These are phyloP conservation scores for Cotesia chilonis DNA, from an alignment of 1,140 invertebrate genomes.

Conservation along the genomic window DNA sequence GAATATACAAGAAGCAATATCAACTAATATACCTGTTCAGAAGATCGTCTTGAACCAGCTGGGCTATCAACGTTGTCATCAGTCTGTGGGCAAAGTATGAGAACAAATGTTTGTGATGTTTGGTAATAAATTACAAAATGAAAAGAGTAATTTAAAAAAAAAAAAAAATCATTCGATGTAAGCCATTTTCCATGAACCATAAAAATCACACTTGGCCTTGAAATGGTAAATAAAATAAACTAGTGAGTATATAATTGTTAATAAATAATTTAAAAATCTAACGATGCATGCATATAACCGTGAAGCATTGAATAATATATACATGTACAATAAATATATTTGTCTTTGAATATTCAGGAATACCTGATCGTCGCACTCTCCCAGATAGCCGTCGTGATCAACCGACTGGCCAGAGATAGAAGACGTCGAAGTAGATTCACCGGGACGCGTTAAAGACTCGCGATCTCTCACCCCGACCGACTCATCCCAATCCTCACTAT, in stretches of 20 bases:
- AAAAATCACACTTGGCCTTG: too few relatives aligned
- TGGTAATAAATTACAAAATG: not conserved
- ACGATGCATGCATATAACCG: too few relatives aligned
- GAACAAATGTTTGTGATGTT: slow-evolving; percentile 6
- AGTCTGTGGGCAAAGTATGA: slow-evolving; percentile 51
- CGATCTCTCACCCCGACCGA: slow-evolving; percentile 40
- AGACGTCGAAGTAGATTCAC: slow-evolving; percentile 55
- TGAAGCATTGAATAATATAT: slow-evolving; percentile 5
- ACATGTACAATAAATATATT: slow-evolving; percentile 2
- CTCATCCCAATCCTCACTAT: slow-evolving; percentile 59
- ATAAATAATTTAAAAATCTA: too few relatives aligned
- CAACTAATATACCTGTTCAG: slow-evolving; percentile 56
- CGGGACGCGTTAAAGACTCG: slow-evolving; percentile 53
- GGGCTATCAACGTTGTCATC: slow-evolving; percentile 64
- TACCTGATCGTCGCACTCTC: slow-evolving; percentile 63
- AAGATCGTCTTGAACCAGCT: slow-evolving; percentile 61
- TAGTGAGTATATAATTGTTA: too few relatives aligned
- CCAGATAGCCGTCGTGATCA: slow-evolving; percentile 56
- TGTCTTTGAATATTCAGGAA: slow-evolving; percentile 38
- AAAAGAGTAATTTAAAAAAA: not conserved
- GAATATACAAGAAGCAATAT: not conserved
- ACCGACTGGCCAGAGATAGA: slow-evolving; percentile 57
- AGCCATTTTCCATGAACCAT: too few relatives aligned
- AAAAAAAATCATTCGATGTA: not conserved
- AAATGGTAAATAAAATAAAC: too few relatives aligned